These are phyloP conservation scores for Corythornis cristatus DNA, from an alignment of 2,113 vertebrate species.

Conservation along the genomic window DNA sequence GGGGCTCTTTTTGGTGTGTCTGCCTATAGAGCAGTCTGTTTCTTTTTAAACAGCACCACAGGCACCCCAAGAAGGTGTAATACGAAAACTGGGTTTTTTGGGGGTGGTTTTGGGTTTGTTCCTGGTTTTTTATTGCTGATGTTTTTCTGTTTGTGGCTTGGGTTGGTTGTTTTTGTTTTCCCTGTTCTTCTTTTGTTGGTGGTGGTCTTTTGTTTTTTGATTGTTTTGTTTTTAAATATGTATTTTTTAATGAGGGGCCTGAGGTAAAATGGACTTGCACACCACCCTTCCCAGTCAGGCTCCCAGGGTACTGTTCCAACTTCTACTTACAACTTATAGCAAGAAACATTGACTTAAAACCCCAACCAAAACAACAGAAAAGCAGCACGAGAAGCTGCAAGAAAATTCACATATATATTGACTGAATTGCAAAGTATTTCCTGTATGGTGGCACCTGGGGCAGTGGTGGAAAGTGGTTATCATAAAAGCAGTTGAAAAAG, in stretches of 20 bases:
- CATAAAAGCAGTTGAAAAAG: background rate
- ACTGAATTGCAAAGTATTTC: background rate
- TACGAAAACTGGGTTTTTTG: background rate
- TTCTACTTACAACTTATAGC: background rate
- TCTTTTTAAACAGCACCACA: conserved; percentile 61
- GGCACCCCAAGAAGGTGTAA: conserved; percentile 19
- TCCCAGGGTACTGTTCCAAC: background rate
- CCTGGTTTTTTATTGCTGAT: too few species aligned
- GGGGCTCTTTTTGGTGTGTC: background rate
- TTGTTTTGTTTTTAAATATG: background rate
- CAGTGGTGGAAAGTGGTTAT: background rate
- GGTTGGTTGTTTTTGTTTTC: background rate
- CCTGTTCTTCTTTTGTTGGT: background rate
- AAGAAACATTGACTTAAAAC: background rate
- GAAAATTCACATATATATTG: background rate
- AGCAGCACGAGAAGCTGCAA: background rate
- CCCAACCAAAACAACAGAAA: background rate
- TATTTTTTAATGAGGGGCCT: background rate
- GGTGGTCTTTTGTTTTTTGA: background rate
- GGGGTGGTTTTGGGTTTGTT: background rate
- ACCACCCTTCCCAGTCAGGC: background rate
- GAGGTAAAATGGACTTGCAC: background rate
- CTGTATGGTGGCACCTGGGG: background rate
- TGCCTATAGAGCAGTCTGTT: conserved; percentile 66
- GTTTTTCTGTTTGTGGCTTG: background rate